These are phyloP conservation scores for Florisuga fusca DNA, from an alignment of 2,797 vertebrate species.

Conservation along the genomic window DNA sequence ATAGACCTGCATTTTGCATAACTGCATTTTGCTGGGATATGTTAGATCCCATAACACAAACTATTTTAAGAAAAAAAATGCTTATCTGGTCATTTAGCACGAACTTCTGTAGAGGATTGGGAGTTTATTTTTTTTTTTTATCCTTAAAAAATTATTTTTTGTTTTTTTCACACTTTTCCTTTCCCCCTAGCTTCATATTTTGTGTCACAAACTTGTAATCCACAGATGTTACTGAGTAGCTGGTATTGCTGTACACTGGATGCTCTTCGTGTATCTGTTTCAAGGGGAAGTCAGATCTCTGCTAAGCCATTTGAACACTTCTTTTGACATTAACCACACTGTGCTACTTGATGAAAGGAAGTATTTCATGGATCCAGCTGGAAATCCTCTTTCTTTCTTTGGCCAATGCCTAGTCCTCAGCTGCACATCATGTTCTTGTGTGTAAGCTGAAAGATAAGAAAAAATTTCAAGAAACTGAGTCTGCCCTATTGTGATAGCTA, in stretches of 20 bases:
- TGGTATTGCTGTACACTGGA: not conserved
- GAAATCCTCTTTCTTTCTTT: slow-evolving; percentile 17
- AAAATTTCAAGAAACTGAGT: not conserved
- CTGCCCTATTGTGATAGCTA: not conserved
- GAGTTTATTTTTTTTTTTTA: not conserved
- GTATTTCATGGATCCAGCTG: not conserved
- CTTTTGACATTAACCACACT: slow-evolving; percentile 46
- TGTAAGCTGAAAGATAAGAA: not conserved
- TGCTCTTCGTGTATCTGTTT: not conserved
- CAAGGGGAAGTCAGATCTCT: not conserved
- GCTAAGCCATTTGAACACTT: not conserved
- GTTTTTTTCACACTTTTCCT: not conserved
- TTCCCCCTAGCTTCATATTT: not conserved
- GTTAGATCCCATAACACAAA: not conserved
- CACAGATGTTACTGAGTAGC: not conserved
- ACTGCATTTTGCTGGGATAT: not conserved
- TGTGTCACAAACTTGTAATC: not conserved
- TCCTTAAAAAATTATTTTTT: not conserved
- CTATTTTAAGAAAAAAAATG: not conserved
- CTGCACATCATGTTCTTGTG: not conserved
- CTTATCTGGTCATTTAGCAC: not conserved
- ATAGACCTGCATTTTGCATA: not conserved
- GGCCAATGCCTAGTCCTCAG: slow-evolving; percentile 16
- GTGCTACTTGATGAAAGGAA: not conserved
- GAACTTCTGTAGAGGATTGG: not conserved